Base-by-base conservation (phyloP, 2,888 invertebrate genomes). In the Morpho helenor region DNA sequence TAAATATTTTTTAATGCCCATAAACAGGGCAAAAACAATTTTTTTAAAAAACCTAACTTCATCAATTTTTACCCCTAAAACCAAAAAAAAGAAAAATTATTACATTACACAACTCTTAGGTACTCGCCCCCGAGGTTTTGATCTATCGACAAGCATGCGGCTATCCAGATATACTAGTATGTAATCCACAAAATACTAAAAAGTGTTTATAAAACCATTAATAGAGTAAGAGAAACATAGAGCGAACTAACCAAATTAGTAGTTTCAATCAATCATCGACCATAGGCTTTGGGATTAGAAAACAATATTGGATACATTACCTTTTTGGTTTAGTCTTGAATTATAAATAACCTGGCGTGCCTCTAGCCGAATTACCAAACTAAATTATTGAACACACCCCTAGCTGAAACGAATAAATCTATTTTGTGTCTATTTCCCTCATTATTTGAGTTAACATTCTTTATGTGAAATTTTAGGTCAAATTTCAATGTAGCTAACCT, bases 341-440 rank as follows among this genome's bases (percentile, higher is more conserved):
- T 88, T 86, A 87, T 86, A 80, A 71, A 88, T 86, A 68, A 63
- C 58, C 62, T 65, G 70, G 72, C 72, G 71, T 71, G 71, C 64
- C 70, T 68, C 69, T 66, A 69, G 70, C 80, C 80, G 82, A 85
- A 85, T 86, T 84, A 85, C 67, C 79, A 69, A 71, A 69, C 77
- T 87, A 85, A 86, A 87, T 87, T 87, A 87, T 87, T 84, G 79
- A 86, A 71, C 72, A 73, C 71, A 75, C 77, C 75, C 75, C 78
- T 76, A 77, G 73, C 77, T 76, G 70, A 56, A 68, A 70, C 69
- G 70, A 71, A 80, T 82, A 80, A 81, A 83, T 81, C 72, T 76
- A 73, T 70, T 74, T 72, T 71, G 69, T 76, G 64, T 67, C 65
- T 66, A 62, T 67, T 62, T 60, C 58, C 61, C 56, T 62, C 56